Evolutionary conservation across 2,113 vertebrate species (phyloP).

Genomic region (Misgurnus anguillicaudatus): DNA sequence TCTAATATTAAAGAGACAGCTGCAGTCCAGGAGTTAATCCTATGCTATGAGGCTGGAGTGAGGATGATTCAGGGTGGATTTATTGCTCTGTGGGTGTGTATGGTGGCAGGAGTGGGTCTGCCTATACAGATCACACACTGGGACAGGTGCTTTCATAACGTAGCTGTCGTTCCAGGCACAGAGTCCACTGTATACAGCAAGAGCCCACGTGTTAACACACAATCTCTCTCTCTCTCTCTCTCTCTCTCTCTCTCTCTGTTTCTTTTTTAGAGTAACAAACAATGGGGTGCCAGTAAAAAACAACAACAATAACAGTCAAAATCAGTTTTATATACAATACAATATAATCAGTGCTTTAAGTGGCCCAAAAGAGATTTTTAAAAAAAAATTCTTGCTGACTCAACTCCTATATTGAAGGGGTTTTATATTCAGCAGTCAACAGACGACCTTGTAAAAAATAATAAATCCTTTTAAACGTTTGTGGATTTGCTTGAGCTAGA

Average conservation of each 20-base stretch:
- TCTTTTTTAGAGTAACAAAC: constrained; percentile 39
- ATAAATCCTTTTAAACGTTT: no score
- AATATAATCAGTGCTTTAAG: no score
- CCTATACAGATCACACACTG: constrained; percentile 41
- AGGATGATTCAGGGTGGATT: constrained; percentile 48
- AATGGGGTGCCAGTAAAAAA: no score
- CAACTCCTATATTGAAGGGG: no score
- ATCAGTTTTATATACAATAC: no score
- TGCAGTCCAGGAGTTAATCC: constrained; percentile 66
- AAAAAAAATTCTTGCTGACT: no score
- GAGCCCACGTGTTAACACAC: constrained; percentile 61
- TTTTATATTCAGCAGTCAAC: no score
- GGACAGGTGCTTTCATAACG: constrained; percentile 62
- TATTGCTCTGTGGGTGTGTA: constrained; percentile 33
- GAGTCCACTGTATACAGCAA: constrained; percentile 57
- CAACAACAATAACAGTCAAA: no score
- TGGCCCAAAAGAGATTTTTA: no score
- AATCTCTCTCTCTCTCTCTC: constrained; percentile 22
- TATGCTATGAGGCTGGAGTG: constrained; percentile 45
- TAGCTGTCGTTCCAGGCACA: constrained; percentile 43
- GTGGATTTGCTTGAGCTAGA: no score
- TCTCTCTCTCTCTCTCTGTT: constrained; percentile 16
- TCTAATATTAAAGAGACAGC: constrained; percentile 63
- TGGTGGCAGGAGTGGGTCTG: constrained; percentile 16
- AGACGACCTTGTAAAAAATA: no score